These are phyloP conservation scores for Alectoris magna DNA, from an alignment of 2,797 vertebrate species.

Conservation along the genomic window DNA sequence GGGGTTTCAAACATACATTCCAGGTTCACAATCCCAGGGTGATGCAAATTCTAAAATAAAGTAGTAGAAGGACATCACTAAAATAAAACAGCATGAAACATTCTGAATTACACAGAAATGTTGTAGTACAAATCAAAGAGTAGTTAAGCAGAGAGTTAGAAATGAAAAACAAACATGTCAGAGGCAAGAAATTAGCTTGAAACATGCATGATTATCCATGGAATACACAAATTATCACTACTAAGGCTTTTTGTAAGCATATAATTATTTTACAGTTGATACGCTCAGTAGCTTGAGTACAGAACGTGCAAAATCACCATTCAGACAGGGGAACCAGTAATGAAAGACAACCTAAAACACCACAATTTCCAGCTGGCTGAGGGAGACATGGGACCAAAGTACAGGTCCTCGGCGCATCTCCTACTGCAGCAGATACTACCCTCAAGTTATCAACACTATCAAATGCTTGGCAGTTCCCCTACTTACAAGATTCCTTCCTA, in stretches of 20 bases:
- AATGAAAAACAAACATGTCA: background rate
- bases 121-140: background rate
- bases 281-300: background rate
- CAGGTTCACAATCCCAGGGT: slow-evolving; percentile 97
- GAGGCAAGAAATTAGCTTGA: background rate
- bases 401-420: background rate
- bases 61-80: background rate
- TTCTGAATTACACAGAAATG: background rate
- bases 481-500: background rate
- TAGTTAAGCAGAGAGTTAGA: background rate
- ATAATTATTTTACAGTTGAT: background rate
- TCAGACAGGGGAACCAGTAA: background rate
- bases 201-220: background rate
- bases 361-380: background rate
- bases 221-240: background rate
- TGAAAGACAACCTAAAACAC: background rate
- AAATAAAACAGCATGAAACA: background rate
- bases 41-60: slow-evolving; percentile 91
- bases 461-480: background rate
- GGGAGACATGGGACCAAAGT: background rate
- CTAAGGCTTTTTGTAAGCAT: background rate
- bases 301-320: background rate
- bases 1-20: slow-evolving; percentile 99
- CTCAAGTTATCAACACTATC: background rate
- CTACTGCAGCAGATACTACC: rapidly evolving